phyloP scores from a whole-genome alignment of 2,797 vertebrate species.

The Acrossocheilus fasciatus region DNA sequence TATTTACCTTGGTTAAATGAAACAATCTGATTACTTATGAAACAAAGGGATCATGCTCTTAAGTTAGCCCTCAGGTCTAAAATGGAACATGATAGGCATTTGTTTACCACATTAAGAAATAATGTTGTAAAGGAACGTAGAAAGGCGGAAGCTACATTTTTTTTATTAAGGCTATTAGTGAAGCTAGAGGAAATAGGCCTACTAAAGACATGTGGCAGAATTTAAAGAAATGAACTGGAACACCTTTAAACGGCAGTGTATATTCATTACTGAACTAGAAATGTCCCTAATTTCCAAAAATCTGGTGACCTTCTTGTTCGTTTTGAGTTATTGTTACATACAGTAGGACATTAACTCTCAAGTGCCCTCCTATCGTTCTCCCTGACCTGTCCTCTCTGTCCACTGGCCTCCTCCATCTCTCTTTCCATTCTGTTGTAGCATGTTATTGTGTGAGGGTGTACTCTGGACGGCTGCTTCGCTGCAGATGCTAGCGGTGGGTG shows the following conservation, averaged over 20 bases:
- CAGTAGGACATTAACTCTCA: not conserved
- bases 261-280: not conserved
- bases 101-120: too few species aligned
- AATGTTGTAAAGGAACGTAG: too few species aligned
- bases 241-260: not conserved
- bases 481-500: constrained; percentile 70
- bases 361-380: constrained; percentile 24
- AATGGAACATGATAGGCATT: too few species aligned
- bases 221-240: not conserved
- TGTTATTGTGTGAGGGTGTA: constrained; percentile 29
- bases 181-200: too few species aligned
- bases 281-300: not conserved
- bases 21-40: too few species aligned
- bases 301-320: not conserved
- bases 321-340: not conserved
- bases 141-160: too few species aligned
- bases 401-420: constrained; percentile 13
- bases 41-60: too few species aligned
- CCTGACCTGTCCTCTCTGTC: constrained; percentile 18
- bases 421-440: not conserved
- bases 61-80: too few species aligned
- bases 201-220: not conserved
- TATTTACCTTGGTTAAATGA: too few species aligned
- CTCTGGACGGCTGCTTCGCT: constrained; percentile 76
- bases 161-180: too few species aligned